Evolutionary conservation across 2,888 invertebrate genomes (phyloP).

Genomic region (Limnephilus auricula): DNA sequence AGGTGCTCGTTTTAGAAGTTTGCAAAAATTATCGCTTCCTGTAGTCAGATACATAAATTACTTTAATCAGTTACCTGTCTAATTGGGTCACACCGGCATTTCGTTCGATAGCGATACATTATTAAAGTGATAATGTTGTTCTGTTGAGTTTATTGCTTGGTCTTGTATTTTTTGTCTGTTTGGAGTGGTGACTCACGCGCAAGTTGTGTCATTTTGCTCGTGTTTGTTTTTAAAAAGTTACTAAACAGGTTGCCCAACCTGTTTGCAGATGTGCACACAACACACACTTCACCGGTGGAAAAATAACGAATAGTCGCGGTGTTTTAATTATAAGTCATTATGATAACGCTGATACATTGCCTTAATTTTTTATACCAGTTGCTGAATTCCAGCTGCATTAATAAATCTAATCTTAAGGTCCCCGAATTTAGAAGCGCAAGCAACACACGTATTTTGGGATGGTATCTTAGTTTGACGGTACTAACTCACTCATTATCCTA

Average conservation of each 20-base stretch:
- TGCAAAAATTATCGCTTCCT: neutral
- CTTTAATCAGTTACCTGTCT: neutral
- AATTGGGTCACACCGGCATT: neutral
- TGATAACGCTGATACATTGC: neutral
- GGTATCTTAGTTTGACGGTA: neutral
- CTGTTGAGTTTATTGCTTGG: neutral
- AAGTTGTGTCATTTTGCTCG: constrained; percentile 21
- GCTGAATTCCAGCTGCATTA: neutral
- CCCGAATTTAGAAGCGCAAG: neutral
- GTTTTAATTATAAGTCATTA: neutral
- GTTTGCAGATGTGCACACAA: constrained; percentile 34
- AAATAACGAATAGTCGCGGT: neutral
- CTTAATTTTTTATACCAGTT: neutral
- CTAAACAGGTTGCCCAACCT: constrained; percentile 37
- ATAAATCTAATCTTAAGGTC: neutral
- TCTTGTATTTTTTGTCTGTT: neutral
- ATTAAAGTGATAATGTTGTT: neutral
- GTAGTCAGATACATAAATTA: neutral
- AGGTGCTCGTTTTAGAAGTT: neutral
- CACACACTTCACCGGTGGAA: neutral
- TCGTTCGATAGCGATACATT: neutral
- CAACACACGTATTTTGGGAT: neutral
- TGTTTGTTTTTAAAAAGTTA: constrained; percentile 21
- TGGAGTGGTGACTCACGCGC: constrained; percentile 34
- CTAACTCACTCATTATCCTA: no score